Evolutionary conservation across 2,888 invertebrate genomes (phyloP).

Genomic region (Zhuqinia jingwanae): DNA sequence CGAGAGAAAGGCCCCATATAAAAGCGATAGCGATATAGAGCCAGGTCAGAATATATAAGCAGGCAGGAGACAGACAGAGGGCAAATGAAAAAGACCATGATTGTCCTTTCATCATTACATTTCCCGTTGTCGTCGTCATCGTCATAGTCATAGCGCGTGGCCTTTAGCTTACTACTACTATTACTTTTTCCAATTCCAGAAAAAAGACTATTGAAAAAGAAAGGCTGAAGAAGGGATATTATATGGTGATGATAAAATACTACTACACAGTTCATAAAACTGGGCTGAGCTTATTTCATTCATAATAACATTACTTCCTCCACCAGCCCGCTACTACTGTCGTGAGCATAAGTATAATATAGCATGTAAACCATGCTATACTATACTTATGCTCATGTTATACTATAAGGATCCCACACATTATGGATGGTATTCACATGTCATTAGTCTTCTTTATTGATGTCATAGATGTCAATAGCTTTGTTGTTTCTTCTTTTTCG

Average conservation of each 20-base stretch:
- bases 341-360: neutral
- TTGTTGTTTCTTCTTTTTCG: slow-evolving; percentile 47
- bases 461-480: slow-evolving; percentile 58
- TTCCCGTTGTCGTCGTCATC: neutral
- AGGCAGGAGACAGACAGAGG: neutral
- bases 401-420: neutral
- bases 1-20: neutral
- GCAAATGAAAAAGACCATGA: neutral
- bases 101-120: slow-evolving; percentile 8
- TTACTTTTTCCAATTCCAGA: slow-evolving; percentile 17
- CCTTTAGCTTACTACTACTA: slow-evolving; percentile 1
- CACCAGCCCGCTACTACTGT: neutral
- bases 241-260: no score
- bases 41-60: no score
- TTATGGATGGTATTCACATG: slow-evolving; percentile 54
- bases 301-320: slow-evolving; percentile 6
- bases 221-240: neutral
- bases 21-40: no score
- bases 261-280: slow-evolving; percentile 46
- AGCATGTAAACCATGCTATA: slow-evolving; percentile 6
- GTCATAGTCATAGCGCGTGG: slow-evolving; percentile 1
- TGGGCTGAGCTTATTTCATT: slow-evolving; percentile 30
- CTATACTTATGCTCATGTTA: neutral
- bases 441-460: slow-evolving; percentile 68
- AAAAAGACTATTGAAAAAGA: neutral